Conservation (phyloP, 2,888 invertebrate genomes). For the Thalpophila matura region DNA sequence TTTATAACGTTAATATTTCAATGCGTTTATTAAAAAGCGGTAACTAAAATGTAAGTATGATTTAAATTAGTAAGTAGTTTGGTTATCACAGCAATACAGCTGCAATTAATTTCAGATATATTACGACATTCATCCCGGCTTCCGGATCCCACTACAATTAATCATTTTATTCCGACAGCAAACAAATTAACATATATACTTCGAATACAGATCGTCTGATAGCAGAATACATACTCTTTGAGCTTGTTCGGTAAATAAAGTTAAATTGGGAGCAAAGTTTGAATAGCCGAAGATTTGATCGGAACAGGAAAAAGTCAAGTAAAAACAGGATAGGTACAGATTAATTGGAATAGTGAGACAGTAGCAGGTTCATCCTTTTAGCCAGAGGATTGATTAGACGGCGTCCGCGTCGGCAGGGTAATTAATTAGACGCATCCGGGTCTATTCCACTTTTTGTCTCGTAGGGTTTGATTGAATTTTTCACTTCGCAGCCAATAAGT, state of each 20-base stretch:
- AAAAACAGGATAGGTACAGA: conserved; percentile 67
- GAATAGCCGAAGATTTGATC: conserved; percentile 44
- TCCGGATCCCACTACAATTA: conserved; percentile 39
- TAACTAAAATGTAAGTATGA: conserved; percentile 17
- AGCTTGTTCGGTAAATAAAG: conserved; percentile 41
- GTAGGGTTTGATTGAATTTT: conserved; percentile 71
- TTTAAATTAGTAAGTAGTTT: conserved; percentile 29
- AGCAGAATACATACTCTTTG: conserved; percentile 28
- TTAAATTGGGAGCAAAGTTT: conserved; percentile 51
- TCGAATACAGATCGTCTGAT: conserved; percentile 32
- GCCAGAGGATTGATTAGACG: conserved; percentile 75
- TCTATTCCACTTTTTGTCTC: conserved; percentile 73
- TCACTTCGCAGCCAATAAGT: conserved; percentile 56
- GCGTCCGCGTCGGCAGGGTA: conserved; percentile 67
- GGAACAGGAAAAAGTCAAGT: conserved; percentile 49
- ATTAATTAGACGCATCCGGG: conserved; percentile 77
- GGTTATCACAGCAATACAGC: conserved; percentile 49
- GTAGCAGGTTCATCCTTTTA: conserved; percentile 68
- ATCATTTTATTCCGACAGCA: conserved; percentile 47
- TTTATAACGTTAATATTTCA: background rate
- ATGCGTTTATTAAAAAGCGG: background rate
- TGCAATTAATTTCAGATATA: conserved; percentile 50
- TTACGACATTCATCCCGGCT: conserved; percentile 40
- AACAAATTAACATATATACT: conserved; percentile 54
- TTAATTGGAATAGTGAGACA: conserved; percentile 65